A percentile compares a stretch with the other conserved stretches of the same genome.
These are phyloP conservation scores for Bradypodion ventrale DNA, from an alignment of 2,797 vertebrate genomes.

Conservation along the genomic window DNA sequence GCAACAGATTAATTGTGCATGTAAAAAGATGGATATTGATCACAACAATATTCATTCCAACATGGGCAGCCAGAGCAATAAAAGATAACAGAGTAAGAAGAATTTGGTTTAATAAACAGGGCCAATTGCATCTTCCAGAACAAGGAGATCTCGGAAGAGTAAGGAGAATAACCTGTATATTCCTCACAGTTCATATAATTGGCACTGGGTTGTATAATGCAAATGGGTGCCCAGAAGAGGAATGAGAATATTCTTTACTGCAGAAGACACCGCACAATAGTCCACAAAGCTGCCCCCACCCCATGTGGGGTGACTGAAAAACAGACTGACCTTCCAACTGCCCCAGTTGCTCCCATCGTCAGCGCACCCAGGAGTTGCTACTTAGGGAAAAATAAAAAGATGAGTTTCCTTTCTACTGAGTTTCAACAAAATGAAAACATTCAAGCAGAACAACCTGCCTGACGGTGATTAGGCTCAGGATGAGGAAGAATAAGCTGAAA, in stretches of 20 bases:
- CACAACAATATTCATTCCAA: not conserved
- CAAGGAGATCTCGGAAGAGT: not conserved
- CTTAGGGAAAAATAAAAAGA: slow-evolving; percentile 42
- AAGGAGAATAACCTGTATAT: not conserved
- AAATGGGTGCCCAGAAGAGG: not conserved
- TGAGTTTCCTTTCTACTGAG: slow-evolving; percentile 31
- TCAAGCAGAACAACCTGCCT: slow-evolving; percentile 22
- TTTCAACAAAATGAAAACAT: not conserved
- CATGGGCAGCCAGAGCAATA: not conserved
- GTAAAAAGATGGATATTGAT: not conserved
- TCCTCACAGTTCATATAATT: not conserved
- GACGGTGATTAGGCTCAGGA: too few species aligned
- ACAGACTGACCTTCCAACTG: slow-evolving; percentile 78
- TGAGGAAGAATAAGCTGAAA: too few species aligned
- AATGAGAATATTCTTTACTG: not conserved
- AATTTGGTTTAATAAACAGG: too few species aligned
- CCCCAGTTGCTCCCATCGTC: slow-evolving; percentile 76
- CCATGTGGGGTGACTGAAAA: slow-evolving; percentile 9
- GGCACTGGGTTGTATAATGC: not conserved
- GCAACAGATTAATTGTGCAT: not conserved
- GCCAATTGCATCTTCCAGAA: not conserved
- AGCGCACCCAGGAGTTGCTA: slow-evolving; percentile 80
- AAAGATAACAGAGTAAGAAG: not conserved
- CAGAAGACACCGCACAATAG: not conserved
- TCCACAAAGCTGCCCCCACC: not conserved